These are phyloP conservation scores for Calidris pugnax DNA, from an alignment of 2,113 vertebrate species.

Conservation along the genomic window DNA sequence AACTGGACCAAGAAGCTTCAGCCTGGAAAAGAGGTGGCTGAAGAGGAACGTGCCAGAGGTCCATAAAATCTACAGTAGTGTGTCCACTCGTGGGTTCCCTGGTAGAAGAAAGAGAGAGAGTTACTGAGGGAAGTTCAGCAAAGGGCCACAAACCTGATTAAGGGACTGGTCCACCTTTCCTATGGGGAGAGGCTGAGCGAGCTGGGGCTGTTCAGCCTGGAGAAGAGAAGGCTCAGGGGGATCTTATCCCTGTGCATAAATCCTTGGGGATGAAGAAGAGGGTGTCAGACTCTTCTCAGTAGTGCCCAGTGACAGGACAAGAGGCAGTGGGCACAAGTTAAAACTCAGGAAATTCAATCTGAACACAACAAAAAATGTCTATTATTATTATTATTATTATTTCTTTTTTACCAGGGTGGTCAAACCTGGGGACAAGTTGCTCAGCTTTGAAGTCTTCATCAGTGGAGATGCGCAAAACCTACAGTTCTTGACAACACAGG, in stretches of 20 bases:
- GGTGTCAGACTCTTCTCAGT: background rate
- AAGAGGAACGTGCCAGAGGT: background rate
- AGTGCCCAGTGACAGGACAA: background rate
- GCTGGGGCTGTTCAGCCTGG: background rate
- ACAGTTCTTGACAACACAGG: background rate
- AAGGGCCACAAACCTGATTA: background rate
- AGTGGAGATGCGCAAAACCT: background rate
- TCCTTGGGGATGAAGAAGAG: background rate
- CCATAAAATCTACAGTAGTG: background rate
- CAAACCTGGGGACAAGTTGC: background rate
- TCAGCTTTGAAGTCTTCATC: background rate
- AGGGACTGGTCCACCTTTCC: background rate
- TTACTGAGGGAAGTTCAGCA: background rate
- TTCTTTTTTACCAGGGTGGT: background rate
- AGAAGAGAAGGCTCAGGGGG: background rate
- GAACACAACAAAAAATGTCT: background rate
- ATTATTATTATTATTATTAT: too few relatives aligned
- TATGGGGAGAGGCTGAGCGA: background rate
- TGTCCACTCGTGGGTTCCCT: background rate
- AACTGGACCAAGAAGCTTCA: background rate
- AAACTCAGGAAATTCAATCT: background rate
- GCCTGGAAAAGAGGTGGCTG: background rate
- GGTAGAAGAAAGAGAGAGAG: background rate
- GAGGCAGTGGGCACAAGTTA: background rate
- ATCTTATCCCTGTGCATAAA: accelerated